These are phyloP conservation scores for Fukomys damarensis DNA, from an alignment of 2,113 vertebrate species.

Conservation along the genomic window DNA sequence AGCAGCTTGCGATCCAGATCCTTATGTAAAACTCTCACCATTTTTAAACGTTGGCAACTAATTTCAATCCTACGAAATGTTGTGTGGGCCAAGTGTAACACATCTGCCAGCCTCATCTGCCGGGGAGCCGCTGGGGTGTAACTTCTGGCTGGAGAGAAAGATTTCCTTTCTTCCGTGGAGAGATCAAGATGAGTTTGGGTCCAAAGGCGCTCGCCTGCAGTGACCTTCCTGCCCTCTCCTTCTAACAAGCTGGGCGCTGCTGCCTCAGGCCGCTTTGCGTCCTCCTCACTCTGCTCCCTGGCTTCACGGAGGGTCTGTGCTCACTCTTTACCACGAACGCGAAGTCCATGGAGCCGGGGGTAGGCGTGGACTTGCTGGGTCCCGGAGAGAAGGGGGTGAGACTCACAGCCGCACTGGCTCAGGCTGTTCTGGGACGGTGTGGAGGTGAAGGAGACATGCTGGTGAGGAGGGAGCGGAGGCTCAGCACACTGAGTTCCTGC, in stretches of 20 bases:
- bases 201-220: neutral
- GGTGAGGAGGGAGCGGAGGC: neutral
- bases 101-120: slow-evolving; percentile 71
- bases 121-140: slow-evolving; percentile 49
- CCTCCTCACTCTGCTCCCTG: neutral
- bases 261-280: neutral
- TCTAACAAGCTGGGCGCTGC: neutral
- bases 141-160: slow-evolving; percentile 69
- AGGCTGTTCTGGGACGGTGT: too few species aligned
- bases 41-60: slow-evolving; percentile 75
- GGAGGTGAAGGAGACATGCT: neutral
- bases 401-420: neutral
- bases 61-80: slow-evolving; percentile 61
- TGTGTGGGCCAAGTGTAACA: slow-evolving; percentile 75
- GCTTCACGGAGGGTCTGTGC: neutral
- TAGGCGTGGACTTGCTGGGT: neutral
- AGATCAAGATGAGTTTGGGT: slow-evolving; percentile 50
- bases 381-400: neutral
- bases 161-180: slow-evolving; percentile 48
- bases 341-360: neutral
- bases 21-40: slow-evolving; percentile 79
- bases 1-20: slow-evolving; percentile 69
- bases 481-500: neutral
- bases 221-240: neutral
- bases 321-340: too few species aligned